A percentile compares a stretch with the other conserved stretches of the same genome.
Conservation (phyloP, 2,888 invertebrate genomes). For the Glaucopsyche alexis region DNA sequence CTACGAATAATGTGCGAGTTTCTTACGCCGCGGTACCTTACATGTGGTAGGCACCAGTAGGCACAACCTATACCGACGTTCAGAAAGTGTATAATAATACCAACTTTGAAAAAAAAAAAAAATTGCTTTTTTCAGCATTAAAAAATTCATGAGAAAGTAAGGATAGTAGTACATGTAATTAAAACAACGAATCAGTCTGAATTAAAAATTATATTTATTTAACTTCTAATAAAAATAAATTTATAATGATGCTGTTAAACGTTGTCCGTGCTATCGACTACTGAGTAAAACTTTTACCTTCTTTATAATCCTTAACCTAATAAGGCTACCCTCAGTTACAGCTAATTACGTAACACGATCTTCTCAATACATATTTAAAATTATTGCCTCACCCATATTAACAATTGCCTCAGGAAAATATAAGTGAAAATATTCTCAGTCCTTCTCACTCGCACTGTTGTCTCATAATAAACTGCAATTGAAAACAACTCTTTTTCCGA, state of each 20-base stretch:
- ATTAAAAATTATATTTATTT: slow-evolving; percentile 63
- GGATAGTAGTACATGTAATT: slow-evolving; percentile 26
- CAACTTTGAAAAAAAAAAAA: too few species aligned
- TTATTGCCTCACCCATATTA: slow-evolving; percentile 52
- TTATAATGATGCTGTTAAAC: slow-evolving; percentile 71
- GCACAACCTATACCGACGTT: too few species aligned
- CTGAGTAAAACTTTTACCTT: slow-evolving; percentile 67
- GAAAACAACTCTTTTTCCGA: too few species aligned
- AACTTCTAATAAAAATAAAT: slow-evolving; percentile 68
- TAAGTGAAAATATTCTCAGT: slow-evolving; percentile 31
- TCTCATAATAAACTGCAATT: too few species aligned
- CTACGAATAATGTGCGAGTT: too few species aligned
- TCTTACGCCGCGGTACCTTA: too few species aligned
- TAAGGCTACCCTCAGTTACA: slow-evolving; percentile 78
- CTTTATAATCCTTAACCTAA: slow-evolving; percentile 69
- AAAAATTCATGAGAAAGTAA: too few species aligned
- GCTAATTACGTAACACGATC: slow-evolving; percentile 53
- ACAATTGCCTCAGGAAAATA: slow-evolving; percentile 37
- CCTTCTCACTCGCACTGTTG: not conserved
- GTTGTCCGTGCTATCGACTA: slow-evolving; percentile 71
- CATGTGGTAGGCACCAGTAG: too few species aligned
- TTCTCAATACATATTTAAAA: slow-evolving; percentile 46
- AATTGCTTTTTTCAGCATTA: too few species aligned
- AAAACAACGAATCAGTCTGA: slow-evolving; percentile 43
- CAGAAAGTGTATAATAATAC: too few species aligned